Evolutionary conservation across 2,888 invertebrate species (phyloP).

Genomic region (Brenthis ino): DNA sequence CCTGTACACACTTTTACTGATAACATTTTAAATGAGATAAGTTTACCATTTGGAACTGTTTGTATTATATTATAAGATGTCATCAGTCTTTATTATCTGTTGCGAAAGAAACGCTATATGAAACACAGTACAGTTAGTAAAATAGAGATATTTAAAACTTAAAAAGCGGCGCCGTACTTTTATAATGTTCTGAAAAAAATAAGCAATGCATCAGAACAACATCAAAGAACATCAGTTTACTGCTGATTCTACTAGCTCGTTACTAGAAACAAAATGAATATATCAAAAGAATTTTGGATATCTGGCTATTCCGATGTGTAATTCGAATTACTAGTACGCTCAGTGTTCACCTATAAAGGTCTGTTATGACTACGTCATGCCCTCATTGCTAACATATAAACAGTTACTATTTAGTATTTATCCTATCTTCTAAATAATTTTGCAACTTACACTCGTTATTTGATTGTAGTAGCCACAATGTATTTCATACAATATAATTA

Average conservation of each 20-base stretch:
- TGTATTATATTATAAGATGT: too few relatives aligned
- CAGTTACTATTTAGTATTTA: not conserved
- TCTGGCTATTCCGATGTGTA: constrained; percentile 24
- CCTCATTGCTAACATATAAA: constrained; percentile 26
- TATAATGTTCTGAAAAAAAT: not conserved
- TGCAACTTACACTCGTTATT: too few relatives aligned
- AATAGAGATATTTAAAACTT: not conserved
- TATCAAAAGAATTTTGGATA: constrained; percentile 39
- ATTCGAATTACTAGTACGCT: constrained; percentile 29
- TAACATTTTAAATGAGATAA: too few relatives aligned
- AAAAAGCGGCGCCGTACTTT: not conserved
- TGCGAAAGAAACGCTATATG: too few relatives aligned
- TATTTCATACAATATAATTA: too few relatives aligned
- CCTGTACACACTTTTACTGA: too few relatives aligned
- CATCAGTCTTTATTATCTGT: too few relatives aligned
- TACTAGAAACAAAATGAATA: constrained; percentile 7
- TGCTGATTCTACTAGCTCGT: constrained; percentile 19
- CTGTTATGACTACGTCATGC: constrained; percentile 37
- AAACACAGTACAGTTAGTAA: not conserved
- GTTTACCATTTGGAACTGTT: too few relatives aligned
- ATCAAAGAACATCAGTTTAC: constrained; percentile 29
- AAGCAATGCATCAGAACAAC: constrained; percentile 2
- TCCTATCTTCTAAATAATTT: not conserved
- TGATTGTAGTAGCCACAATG: too few relatives aligned
- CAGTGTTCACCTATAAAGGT: constrained; percentile 36